Base-by-base conservation (phyloP, 2,888 invertebrate species). In the Nomada lathburiana region DNA sequence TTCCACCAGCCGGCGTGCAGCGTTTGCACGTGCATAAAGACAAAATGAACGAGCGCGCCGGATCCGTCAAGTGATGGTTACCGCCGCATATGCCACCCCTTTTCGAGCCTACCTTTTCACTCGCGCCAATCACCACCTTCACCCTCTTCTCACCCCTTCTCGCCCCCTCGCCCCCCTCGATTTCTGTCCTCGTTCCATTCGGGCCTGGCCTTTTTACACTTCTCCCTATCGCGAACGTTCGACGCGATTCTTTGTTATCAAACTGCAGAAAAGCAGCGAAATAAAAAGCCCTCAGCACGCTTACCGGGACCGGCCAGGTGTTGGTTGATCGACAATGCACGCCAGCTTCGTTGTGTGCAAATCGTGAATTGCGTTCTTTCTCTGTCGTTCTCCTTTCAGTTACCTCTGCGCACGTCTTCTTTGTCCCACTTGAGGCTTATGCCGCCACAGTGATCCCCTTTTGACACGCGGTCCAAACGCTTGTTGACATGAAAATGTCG, bases 251-350 rank as follows among this genome's bases (percentile, higher is more conserved):
- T 63, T 76, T 76, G 73, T 70, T 53, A 73, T 55, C 60, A 47
- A 71, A 59, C 42, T 23, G 47, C n/a, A 63, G 64, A 65, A 71
- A 71, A 59, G 64, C 74, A 64, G 50, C 44, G n/a, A 84, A 83
- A 84, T 84, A 82, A 86, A 86, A 86, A 86, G 84, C 77, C 84
- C 82, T 77, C 76, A 57, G 70, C 83, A 72, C 76, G 82, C 76
- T 82, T 86, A 73, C 82, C 82, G 70, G 77, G 50, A 80, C 63
- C 80, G 87, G 64, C 87, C 87, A 87, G 87, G 87, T 87, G 87
- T 87, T 87, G 82, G 55, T 29, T 67, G 76, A 76, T 76, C 78
- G 82, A 87, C 87, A 87, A 87, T 87, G 75, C 72, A 42, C 74
- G 42, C 74, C 65, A 47, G 76, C 59, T 44, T 59, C 83, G 75